phyloP scores from a whole-genome alignment of 2,797 vertebrate species.

The Lerista edwardsae region DNA sequence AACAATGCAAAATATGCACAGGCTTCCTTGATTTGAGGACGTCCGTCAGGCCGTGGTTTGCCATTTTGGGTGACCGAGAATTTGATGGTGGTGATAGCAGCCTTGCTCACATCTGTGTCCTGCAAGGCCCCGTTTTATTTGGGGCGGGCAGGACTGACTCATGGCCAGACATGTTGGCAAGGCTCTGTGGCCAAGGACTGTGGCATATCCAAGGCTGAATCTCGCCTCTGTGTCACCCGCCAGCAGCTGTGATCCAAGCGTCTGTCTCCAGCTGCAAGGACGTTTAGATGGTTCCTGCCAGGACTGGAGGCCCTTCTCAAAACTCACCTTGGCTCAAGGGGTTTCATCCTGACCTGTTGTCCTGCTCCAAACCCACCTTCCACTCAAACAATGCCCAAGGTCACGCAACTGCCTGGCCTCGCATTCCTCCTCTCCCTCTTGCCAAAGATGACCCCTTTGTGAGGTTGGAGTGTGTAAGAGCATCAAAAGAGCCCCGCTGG shows the following conservation, averaged over 20 bases:
- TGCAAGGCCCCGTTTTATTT: not conserved
- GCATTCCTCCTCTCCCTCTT: too few species aligned
- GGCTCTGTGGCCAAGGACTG: not conserved
- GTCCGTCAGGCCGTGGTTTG: not conserved
- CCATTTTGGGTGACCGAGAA: not conserved
- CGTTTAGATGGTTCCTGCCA: too few species aligned
- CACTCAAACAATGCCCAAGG: too few species aligned
- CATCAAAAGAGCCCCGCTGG: too few species aligned
- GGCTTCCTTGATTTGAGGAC: not conserved
- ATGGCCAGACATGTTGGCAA: not conserved
- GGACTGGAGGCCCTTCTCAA: not conserved
- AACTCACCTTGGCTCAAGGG: not conserved
- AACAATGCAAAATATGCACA: not conserved
- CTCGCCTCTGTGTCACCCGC: not conserved
- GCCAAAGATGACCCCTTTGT: too few species aligned
- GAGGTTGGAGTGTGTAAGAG: not conserved
- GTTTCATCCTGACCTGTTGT: not conserved
- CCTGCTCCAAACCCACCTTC: too few species aligned
- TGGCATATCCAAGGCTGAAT: not conserved
- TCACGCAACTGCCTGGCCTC: too few species aligned
- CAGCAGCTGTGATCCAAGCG: not conserved
- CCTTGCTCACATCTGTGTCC: not conserved
- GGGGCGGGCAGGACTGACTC: not conserved
- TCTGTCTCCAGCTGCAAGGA: not conserved
- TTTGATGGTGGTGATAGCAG: too few species aligned